Percentiles rank a stretch among this genome's conserved stretches.
phyloP scores from a whole-genome alignment of 2,113 vertebrate species.

The Miniopterus natalensis region DNA sequence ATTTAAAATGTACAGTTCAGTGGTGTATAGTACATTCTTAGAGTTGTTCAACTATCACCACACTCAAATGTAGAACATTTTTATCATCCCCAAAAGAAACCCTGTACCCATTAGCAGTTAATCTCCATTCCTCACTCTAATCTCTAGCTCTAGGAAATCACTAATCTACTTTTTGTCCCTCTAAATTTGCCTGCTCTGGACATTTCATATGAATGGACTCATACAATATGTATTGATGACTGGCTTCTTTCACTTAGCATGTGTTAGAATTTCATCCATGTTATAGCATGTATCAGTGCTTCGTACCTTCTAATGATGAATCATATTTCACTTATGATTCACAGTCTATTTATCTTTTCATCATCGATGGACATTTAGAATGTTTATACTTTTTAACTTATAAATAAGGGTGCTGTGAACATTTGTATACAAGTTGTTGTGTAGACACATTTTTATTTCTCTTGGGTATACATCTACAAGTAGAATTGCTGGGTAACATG shows the following conservation, averaged over 20 bases:
- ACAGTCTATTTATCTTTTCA: background rate
- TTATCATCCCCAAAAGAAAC: background rate
- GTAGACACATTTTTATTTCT: background rate
- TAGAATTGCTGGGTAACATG: background rate
- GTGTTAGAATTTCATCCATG: background rate
- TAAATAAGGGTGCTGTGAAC: background rate
- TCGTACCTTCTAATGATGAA: background rate
- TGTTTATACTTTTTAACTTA: background rate
- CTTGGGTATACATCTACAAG: background rate
- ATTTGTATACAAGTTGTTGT: background rate
- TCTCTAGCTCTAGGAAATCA: background rate
- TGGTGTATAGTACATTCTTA: background rate
- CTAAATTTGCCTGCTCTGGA: slow-evolving; percentile 13
- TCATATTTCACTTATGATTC: background rate
- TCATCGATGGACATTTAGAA: background rate
- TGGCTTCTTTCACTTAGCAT: slow-evolving; percentile 6
- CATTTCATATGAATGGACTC: background rate
- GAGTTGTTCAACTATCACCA: background rate
- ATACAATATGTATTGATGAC: background rate
- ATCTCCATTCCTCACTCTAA: background rate
- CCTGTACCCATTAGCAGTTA: background rate
- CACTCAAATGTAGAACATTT: background rate
- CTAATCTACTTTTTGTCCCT: background rate
- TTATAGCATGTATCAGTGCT: background rate
- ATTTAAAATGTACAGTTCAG: background rate